These are phyloP conservation scores for Tauraco erythrolophus DNA, from an alignment of 2,113 vertebrate species.

Conservation along the genomic window DNA sequence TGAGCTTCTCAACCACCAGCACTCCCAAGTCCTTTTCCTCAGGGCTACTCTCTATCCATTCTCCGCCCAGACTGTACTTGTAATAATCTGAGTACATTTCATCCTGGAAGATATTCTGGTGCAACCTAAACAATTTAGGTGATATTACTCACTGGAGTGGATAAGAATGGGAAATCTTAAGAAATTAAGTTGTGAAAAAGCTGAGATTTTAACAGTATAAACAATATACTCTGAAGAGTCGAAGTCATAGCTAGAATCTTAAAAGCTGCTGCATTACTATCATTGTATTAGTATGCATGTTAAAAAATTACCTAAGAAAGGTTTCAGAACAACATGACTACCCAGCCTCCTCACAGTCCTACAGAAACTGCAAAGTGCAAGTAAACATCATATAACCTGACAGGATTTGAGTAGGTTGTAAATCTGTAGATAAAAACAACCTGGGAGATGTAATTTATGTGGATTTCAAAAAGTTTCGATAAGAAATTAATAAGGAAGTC, in stretches of 20 bases:
- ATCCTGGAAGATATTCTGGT: not conserved
- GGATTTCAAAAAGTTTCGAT: conserved; percentile 17
- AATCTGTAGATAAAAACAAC: not conserved
- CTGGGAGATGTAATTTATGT: not conserved
- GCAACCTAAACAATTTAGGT: not conserved
- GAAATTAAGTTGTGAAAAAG: not conserved
- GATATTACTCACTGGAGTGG: not conserved
- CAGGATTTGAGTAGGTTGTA: not conserved
- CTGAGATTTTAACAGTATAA: not conserved
- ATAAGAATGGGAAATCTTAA: not conserved
- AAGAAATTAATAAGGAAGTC: conserved; percentile 29
- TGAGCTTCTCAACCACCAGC: no score
- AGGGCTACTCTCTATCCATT: no score
- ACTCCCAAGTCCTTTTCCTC: no score
- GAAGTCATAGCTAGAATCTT: not conserved
- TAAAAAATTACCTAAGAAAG: not conserved
- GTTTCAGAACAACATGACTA: not conserved
- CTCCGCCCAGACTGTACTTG: no score
- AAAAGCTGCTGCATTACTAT: not conserved
- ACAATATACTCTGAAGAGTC: not conserved
- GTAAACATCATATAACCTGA: not conserved
- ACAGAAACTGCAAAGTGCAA: not conserved
- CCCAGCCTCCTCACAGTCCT: not conserved
- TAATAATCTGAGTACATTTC: not conserved
- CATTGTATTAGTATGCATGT: not conserved